Percentiles rank a stretch among this genome's conserved stretches.
These are phyloP conservation scores for Temnothorax nylanderi DNA, from an alignment of 1,140 invertebrate genomes.

Conservation along the genomic window DNA sequence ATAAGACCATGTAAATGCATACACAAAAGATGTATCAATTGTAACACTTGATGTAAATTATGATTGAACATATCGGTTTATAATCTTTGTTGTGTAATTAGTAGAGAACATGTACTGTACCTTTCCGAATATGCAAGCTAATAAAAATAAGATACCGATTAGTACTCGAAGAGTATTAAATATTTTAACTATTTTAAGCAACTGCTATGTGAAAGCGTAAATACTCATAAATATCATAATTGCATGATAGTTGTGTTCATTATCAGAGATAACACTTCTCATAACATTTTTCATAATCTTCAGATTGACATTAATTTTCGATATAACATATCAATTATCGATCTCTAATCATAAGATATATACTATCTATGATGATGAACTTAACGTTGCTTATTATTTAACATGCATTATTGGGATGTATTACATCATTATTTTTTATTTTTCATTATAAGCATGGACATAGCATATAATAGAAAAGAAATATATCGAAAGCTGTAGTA, in stretches of 20 bases:
- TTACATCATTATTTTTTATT: background rate
- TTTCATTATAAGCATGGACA: conserved; percentile 34
- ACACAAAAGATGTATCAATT: background rate
- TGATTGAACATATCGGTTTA: conserved; percentile 31
- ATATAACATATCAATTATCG: background rate
- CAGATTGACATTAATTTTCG: background rate
- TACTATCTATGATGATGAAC: conserved; percentile 53
- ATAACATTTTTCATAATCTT: background rate
- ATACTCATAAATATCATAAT: conserved; percentile 48
- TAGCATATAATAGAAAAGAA: conserved; percentile 22
- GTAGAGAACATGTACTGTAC: conserved; percentile 79
- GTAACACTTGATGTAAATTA: conserved; percentile 18
- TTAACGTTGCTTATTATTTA: conserved; percentile 39
- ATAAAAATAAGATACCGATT: conserved; percentile 80
- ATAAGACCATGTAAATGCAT: conserved; percentile 21
- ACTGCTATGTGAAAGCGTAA: conserved; percentile 49
- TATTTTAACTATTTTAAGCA: conserved; percentile 61
- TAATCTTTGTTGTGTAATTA: conserved; percentile 63
- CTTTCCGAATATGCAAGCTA: conserved; percentile 85
- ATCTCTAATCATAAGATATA: background rate
- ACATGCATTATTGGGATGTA: conserved; percentile 37
- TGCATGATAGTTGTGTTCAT: conserved; percentile 52
- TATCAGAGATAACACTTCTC: conserved; percentile 56
- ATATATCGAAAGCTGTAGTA: background rate
- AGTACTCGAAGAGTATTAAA: conserved; percentile 64